Evolutionary conservation across 2,888 invertebrate genomes (phyloP).

Genomic region (Catocala fraxini): DNA sequence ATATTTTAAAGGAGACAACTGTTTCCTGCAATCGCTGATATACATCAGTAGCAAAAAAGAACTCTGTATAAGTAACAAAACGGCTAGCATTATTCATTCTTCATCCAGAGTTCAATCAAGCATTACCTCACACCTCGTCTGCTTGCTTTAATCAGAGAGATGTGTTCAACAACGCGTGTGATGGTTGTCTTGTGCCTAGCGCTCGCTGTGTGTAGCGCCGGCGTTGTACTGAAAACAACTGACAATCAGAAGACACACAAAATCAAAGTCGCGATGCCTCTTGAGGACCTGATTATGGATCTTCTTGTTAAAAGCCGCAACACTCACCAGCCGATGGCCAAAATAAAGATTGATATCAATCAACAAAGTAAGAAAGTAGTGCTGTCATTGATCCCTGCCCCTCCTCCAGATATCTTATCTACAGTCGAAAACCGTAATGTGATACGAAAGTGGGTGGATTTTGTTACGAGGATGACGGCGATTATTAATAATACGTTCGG

Average conservation of each 20-base stretch:
- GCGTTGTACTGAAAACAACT: not conserved
- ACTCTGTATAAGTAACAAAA: not conserved
- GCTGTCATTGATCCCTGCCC: conserved; percentile 3
- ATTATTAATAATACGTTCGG: conserved; percentile 8
- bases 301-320: conserved; percentile 3
- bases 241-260: not conserved
- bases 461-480: conserved; percentile 29
- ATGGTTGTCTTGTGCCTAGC: not conserved
- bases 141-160: not conserved
- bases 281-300: conserved; percentile 13
- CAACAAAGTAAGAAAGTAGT: conserved; percentile 15
- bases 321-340: conserved; percentile 1
- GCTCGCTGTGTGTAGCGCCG: not conserved
- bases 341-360: conserved; percentile 12
- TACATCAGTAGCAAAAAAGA: not conserved
- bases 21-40: not conserved
- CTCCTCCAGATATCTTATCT: conserved; percentile 9
- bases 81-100: not conserved
- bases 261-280: conserved; percentile 9
- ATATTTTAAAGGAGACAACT: too few species aligned
- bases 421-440: conserved; percentile 23
- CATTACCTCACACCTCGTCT: not conserved
- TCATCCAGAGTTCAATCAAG: not conserved
- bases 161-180: not conserved
- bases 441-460: conserved; percentile 13